Evolutionary conservation across 1,140 invertebrate genomes (phyloP).

Genomic region (Neelides sp.): DNA sequence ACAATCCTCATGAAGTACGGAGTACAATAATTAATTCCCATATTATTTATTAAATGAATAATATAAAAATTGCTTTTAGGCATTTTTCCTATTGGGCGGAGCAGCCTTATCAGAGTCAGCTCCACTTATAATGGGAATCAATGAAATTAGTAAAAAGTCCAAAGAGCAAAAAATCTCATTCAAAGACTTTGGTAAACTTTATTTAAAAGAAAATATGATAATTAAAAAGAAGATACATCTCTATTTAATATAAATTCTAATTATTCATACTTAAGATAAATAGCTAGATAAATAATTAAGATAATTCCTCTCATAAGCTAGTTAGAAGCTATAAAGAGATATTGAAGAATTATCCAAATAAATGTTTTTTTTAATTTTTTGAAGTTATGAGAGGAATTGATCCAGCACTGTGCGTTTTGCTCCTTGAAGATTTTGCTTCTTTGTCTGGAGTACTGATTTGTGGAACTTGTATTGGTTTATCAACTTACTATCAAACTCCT

Average conservation of each 20-base stretch:
- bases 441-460: conserved; percentile 79
- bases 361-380: conserved; percentile 17
- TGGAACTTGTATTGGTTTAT: conserved; percentile 73
- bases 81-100: conserved; percentile 73
- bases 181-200: conserved; percentile 59
- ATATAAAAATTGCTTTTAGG: conserved; percentile 41
- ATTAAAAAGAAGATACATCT: no score
- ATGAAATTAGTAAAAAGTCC: conserved; percentile 73
- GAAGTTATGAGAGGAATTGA: conserved; percentile 49
- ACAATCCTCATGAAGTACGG: background rate
- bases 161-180: conserved; percentile 58
- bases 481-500: conserved; percentile 57
- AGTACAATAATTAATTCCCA: no score
- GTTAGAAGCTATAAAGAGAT: no score
- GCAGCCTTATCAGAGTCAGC: conserved; percentile 85
- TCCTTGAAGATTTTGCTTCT: conserved; percentile 91
- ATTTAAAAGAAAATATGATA: no score
- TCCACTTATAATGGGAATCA: conserved; percentile 79
- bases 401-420: conserved; percentile 90
- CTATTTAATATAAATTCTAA: background rate
- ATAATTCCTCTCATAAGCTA: no score
- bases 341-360: no score
- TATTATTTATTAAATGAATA: background rate
- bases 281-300: conserved; percentile 2
- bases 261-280: background rate